Base-by-base conservation (phyloP, 2,113 vertebrate genomes). In the Falcunculus frontatus region DNA sequence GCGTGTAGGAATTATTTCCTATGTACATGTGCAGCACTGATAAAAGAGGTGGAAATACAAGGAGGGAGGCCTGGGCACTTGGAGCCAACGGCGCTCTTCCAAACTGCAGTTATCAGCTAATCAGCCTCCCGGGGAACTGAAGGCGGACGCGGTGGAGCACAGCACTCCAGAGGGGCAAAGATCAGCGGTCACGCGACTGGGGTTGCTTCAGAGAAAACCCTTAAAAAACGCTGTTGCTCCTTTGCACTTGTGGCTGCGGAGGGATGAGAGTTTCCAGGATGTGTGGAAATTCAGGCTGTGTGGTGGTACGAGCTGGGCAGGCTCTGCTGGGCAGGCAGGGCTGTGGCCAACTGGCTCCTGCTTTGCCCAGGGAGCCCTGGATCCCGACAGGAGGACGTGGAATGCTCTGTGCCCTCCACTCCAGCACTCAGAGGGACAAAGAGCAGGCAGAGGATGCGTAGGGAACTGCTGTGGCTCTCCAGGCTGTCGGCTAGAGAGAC, bases 141-240 rank as follows among this genome's bases (percentile, higher is more conserved):
- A 77, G 65, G 72, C 78, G 57, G 77, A 37, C 77, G 74, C 25
- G 4, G 46, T 46, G 56, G 63, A 92, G 93, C 55, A 42, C 80
- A 32, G 79, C 14, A 9, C 77, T 91, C 21, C 68, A 33, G 72
- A 91, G 69, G 96, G 90, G 50, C 96, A 97, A 97, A 97, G 96
- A 96, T 95, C 91, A 62, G 25, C 50, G 44, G 39, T 87, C 82
- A 87, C 46, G 74, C 11, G 3, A 37, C 72, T 70, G 63, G 49
- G 33, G 35, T 11, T 87, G 74, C 57, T 84, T 62, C 3, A 1
- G 85, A 92, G 44, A 70, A 81, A 95, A 59, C 55, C 39, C 41
- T 68, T 32, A 1, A 6, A 42, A 75, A 62, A 65, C 22, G 19
- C 33, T 67, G 17, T 23, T 1, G 5, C 17, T 70, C 6, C 4